Percentiles rank a stretch among this genome's conserved stretches.
Evolutionary conservation across 2,797 vertebrate species (phyloP).

Genomic region (Antennarius maculatus): DNA sequence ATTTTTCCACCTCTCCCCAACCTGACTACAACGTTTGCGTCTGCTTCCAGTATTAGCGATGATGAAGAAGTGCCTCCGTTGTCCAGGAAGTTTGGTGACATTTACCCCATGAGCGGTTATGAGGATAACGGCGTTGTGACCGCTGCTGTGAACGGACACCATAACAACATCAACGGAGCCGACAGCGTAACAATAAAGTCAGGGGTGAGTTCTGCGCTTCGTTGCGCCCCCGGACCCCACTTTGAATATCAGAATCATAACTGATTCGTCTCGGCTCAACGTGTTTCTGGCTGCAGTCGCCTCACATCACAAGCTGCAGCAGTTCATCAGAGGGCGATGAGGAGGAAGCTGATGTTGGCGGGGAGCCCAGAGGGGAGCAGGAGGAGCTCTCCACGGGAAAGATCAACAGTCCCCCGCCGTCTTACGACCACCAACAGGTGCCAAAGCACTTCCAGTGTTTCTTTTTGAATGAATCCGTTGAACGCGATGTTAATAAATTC

Average conservation of each 20-base stretch:
- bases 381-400: constrained; percentile 80
- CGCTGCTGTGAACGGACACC: constrained; percentile 88
- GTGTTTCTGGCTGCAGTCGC: constrained; percentile 43
- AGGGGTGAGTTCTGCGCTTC: constrained; percentile 77
- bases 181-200: constrained; percentile 87
- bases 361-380: constrained; percentile 82
- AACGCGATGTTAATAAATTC: background rate
- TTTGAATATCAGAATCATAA: constrained; percentile 2
- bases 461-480: background rate
- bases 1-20: constrained; percentile 1
- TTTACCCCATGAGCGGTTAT: constrained; percentile 90
- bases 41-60: constrained; percentile 86
- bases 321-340: constrained; percentile 95
- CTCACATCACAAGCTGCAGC: constrained; percentile 84
- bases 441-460: background rate
- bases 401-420: constrained; percentile 88
- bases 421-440: constrained; percentile 93
- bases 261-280: constrained; percentile 5
- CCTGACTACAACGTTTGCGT: constrained; percentile 18
- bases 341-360: constrained; percentile 86
- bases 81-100: constrained; percentile 90
- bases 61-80: constrained; percentile 92
- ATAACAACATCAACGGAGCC: constrained; percentile 87
- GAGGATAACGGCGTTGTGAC: constrained; percentile 84
- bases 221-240: no score